A percentile compares a stretch with the other conserved stretches of the same genome.
These are phyloP conservation scores for Empis stercorea DNA, from an alignment of 2,888 invertebrate genomes.

Conservation along the genomic window DNA sequence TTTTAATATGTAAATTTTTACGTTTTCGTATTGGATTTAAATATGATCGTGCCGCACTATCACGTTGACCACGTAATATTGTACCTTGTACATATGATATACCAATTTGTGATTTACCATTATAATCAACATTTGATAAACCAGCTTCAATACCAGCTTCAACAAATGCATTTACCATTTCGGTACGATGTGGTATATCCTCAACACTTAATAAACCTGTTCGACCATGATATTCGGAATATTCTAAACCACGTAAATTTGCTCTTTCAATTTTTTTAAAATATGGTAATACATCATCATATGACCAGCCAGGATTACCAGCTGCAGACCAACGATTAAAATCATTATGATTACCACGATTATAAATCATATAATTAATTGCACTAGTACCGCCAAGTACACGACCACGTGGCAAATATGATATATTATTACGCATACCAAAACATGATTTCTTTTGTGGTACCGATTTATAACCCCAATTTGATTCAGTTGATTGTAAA, in stretches of 20 bases:
- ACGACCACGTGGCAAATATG: conserved; percentile 40
- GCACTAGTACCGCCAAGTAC: conserved; percentile 42
- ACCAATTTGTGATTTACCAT: conserved; percentile 44
- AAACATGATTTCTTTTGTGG: conserved; percentile 46
- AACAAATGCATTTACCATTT: conserved; percentile 40
- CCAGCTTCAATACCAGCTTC: conserved; percentile 49
- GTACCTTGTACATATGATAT: conserved; percentile 49
- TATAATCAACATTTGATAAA: conserved; percentile 52
- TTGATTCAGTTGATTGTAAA: conserved; percentile 34
- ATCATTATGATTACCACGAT: conserved; percentile 52
- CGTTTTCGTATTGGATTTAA: conserved; percentile 44
- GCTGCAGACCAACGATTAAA: conserved; percentile 51
- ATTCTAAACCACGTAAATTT: conserved; percentile 35
- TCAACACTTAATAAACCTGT: conserved; percentile 47
- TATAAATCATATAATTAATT: conserved; percentile 52
- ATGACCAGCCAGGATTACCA: conserved; percentile 60
- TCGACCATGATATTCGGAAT: conserved; percentile 39
- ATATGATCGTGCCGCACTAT: conserved; percentile 49
- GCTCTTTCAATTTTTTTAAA: conserved; percentile 45
- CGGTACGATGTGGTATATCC: conserved; percentile 41
- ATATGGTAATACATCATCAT: conserved; percentile 42
- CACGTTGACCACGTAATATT: conserved; percentile 42
- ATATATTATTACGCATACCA: conserved; percentile 31
- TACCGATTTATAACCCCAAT: conserved; percentile 54
- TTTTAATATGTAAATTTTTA: conserved; percentile 50